Percentiles rank a stretch among this genome's conserved stretches.
phyloP scores from a whole-genome alignment of 2,888 invertebrate genomes.

The Leucophora obtusa region DNA sequence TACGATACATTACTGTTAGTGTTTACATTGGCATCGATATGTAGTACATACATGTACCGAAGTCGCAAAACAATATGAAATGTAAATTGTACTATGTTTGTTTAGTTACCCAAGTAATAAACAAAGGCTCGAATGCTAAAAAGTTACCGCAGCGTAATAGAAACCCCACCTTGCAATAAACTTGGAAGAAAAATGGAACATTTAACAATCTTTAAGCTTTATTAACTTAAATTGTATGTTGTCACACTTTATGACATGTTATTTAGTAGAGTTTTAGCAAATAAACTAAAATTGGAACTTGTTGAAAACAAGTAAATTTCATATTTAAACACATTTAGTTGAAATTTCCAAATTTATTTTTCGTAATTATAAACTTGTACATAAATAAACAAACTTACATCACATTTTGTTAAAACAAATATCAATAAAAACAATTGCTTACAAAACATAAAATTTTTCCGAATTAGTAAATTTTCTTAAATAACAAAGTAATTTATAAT shows the following conservation, averaged over 20 bases:
- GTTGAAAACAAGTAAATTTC: too few species aligned
- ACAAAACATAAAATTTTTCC: background rate
- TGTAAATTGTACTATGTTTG: background rate
- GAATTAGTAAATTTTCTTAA: background rate
- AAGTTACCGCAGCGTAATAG: background rate
- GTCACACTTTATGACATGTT: too few species aligned
- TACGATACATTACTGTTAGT: background rate
- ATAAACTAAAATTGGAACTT: too few species aligned
- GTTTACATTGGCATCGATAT: constrained; percentile 4
- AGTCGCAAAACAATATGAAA: background rate
- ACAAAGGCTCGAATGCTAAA: background rate
- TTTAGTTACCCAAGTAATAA: background rate
- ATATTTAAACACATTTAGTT: too few species aligned
- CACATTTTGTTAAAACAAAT: too few species aligned
- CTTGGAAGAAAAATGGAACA: background rate
- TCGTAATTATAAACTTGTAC: too few species aligned
- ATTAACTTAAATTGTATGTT: too few species aligned
- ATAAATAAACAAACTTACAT: too few species aligned
- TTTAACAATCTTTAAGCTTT: background rate
- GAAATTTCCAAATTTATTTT: too few species aligned
- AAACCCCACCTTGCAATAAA: background rate
- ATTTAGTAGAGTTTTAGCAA: too few species aligned
- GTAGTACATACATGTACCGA: background rate
- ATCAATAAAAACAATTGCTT: background rate
- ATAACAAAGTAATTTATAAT: background rate